Evolutionary conservation across 30 jellyfish, hydroid and myxozoan genomes (phyloP), one percentile per base, ranked within the genome.

Genomic region (Turritopsis dohrnii): DNA sequence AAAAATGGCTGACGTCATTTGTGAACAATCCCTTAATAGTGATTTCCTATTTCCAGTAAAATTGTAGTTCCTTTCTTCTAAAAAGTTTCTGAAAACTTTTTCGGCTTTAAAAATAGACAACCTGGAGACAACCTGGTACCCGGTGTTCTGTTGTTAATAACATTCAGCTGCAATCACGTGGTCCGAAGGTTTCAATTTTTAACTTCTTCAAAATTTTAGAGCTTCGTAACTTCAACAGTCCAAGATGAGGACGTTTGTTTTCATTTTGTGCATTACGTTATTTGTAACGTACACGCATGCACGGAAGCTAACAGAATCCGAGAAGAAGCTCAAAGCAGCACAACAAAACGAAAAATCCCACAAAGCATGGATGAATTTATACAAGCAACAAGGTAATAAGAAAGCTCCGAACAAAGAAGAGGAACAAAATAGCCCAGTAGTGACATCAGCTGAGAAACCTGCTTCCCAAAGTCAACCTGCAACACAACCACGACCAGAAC

Each of bases 221-320:
- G 53, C 28, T 29, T 23, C 21, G 21, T 7, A 28, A 1, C 72
- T n/a, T 69, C 77, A 21, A 69, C 77, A 69, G 71, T 77, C 85
- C 96, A 89, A 74, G 65, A 89, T 89, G 96, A 89, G 96, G 96
- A 89, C 89, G 28, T 80, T 76, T 21, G 82, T 86, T 21, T 22
- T 84, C 9, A 72, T 84, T 13, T 60, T 89, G 26, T 77, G 85
- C 53, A 77, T 77, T 66, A 52, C 66, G 29, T 28, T 77, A 28
- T 66, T 84, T 21, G 72, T 89, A 16, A 28, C 85, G 21, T 84
- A 73, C 81, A 81, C 85, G 83, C 79, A 89, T 79, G 94, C 89
- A 21, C 4, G 81, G 79, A 89, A 79, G 30, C 79, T 83, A 29
- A 84, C 85, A 84, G 73, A 83, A 23, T 88, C 94, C 31, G 87